Conservation (phyloP, 2,113 vertebrate species). For the Cochlearius cochlearius region DNA sequence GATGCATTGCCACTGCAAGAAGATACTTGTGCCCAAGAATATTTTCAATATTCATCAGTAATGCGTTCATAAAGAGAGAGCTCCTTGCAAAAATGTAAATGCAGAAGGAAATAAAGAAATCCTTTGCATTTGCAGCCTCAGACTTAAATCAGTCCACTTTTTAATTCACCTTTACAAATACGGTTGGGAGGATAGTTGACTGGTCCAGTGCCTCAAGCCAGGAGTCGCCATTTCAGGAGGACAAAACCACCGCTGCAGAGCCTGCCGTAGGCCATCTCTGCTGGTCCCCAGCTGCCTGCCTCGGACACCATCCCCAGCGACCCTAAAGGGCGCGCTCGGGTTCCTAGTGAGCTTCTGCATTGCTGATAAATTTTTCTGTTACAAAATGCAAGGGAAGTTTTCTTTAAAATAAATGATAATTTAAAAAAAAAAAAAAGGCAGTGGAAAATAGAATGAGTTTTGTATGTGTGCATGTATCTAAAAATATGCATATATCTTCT, state of each 20-base stretch:
- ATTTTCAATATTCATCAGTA: conserved; percentile 51
- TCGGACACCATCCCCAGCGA: background rate
- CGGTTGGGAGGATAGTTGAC: background rate
- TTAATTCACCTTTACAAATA: background rate
- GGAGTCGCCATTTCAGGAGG: background rate
- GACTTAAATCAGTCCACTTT: background rate
- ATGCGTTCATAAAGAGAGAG: background rate
- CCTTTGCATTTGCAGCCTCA: background rate
- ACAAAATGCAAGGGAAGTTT: background rate
- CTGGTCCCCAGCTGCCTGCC: background rate
- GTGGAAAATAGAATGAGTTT: background rate
- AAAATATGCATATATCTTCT: background rate
- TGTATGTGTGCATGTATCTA: background rate
- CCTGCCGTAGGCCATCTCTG: background rate
- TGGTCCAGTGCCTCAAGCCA: background rate
- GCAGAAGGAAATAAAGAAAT: conserved; percentile 25
- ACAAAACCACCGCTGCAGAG: background rate
- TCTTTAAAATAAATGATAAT: background rate
- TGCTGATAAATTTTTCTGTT: background rate
- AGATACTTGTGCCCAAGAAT: conserved; percentile 34
- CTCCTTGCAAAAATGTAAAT: conserved; percentile 42
- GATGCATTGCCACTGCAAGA: conserved; percentile 27
- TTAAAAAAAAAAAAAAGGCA: background rate
- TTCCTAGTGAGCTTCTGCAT: background rate
- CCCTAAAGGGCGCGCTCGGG: background rate